A percentile compares a stretch with the other conserved stretches of the same genome.
phyloP scores from a whole-genome alignment of 2,888 invertebrate genomes.

The Agonopterix arenella region DNA sequence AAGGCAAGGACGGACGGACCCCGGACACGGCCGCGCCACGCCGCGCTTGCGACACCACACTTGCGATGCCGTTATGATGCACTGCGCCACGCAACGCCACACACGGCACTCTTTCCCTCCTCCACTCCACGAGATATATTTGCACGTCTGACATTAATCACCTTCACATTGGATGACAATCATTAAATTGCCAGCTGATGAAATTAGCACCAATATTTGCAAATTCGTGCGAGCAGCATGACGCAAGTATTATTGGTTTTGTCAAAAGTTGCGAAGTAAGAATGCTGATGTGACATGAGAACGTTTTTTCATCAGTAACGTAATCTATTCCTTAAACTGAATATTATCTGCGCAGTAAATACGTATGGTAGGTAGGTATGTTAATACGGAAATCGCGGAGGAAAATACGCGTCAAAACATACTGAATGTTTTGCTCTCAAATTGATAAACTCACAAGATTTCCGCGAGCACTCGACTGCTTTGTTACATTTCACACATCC shows the following conservation, averaged over 20 bases:
- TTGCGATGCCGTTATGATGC: slow-evolving; percentile 23
- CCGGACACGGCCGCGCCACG: slow-evolving; percentile 30
- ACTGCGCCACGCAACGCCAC: slow-evolving; percentile 9
- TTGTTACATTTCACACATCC: slow-evolving; percentile 35
- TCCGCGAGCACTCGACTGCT: slow-evolving; percentile 25
- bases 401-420: slow-evolving; percentile 35
- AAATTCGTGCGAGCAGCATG: slow-evolving; percentile 25
- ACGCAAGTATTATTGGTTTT: slow-evolving; percentile 25
- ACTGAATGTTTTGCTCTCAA: slow-evolving; percentile 28
- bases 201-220: slow-evolving; percentile 44
- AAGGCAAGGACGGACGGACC: slow-evolving; percentile 65
- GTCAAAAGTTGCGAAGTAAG: slow-evolving; percentile 7
- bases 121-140: background rate
- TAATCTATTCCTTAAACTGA: background rate
- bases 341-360: slow-evolving; percentile 1
- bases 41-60: slow-evolving; percentile 38
- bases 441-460: slow-evolving; percentile 26
- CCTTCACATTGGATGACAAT: slow-evolving; percentile 4
- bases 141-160: background rate
- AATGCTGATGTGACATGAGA: background rate
- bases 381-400: slow-evolving; percentile 11
- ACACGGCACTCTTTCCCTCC: slow-evolving; percentile 5
- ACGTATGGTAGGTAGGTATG: background rate
- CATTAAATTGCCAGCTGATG: slow-evolving; percentile 43
- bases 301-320: slow-evolving; percentile 1